A percentile compares a stretch with the other conserved stretches of the same genome.
Conservation (phyloP, 1,140 invertebrate genomes). For the Antheraea mylitta region DNA sequence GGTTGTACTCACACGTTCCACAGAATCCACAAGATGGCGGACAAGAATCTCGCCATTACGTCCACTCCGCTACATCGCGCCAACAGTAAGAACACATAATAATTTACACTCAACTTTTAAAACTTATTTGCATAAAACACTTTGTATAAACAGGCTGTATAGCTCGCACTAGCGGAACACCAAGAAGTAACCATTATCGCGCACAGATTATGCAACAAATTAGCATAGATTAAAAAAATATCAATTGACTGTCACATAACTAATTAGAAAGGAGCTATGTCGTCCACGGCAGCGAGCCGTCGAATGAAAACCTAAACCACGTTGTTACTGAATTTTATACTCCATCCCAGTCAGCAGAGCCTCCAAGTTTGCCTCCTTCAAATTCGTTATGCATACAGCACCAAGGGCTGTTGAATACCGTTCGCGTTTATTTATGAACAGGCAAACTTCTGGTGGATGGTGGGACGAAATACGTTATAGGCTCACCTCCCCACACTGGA, state of each 20-base stretch:
- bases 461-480: constrained; percentile 80
- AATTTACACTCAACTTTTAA: constrained; percentile 26
- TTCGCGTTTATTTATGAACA: constrained; percentile 81
- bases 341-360: constrained; percentile 76
- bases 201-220: not conserved
- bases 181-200: not conserved
- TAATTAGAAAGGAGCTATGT: constrained; percentile 72
- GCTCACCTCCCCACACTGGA: constrained; percentile 78
- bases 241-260: constrained; percentile 28
- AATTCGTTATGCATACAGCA: constrained; percentile 81
- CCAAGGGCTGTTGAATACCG: constrained; percentile 80
- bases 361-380: constrained; percentile 79
- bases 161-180: constrained; percentile 13
- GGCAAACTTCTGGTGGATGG: constrained; percentile 80
- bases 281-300: constrained; percentile 67
- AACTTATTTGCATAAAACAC: constrained; percentile 41
- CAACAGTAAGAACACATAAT: constrained; percentile 30
- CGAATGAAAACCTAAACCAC: constrained; percentile 76
- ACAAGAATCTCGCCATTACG: constrained; percentile 29
- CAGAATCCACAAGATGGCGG: constrained; percentile 60
- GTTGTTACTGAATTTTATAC: constrained; percentile 80
- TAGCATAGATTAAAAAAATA: constrained; percentile 1
- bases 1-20: constrained; percentile 52
- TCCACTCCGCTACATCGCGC: constrained; percentile 24
- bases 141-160: not conserved